Conservation (phyloP, 2,797 vertebrate species). For the Sphaeramia orbicularis region DNA sequence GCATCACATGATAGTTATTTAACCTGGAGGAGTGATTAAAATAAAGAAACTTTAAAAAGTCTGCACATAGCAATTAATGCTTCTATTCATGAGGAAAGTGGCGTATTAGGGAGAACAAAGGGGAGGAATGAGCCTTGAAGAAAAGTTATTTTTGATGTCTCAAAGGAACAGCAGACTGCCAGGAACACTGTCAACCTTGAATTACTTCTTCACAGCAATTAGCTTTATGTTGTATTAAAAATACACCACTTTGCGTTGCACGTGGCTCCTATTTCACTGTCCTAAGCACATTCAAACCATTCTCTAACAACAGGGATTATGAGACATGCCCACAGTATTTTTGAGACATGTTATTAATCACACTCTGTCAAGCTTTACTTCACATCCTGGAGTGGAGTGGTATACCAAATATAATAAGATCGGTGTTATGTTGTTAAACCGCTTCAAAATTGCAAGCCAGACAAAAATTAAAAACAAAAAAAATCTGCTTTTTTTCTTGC, state of each 20-base stretch:
- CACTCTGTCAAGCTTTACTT: no score
- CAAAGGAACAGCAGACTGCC: constrained; percentile 1
- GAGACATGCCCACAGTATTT: background rate
- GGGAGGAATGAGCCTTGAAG: constrained; percentile 17
- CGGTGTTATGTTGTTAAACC: no score
- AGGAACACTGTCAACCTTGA: constrained; percentile 5
- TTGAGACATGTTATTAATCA: background rate
- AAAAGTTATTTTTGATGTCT: constrained; percentile 33
- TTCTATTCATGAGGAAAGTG: constrained; percentile 13
- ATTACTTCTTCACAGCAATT: background rate
- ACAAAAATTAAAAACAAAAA: no score
- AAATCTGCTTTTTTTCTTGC: no score
- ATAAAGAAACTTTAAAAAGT: constrained; percentile 13
- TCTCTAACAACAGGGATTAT: background rate
- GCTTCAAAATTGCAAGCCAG: no score
- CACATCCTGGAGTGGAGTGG: no score
- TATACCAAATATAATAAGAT: no score
- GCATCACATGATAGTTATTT: constrained; percentile 8
- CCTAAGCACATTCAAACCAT: background rate
- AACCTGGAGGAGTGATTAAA: constrained; percentile 4
- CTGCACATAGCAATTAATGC: constrained; percentile 5
- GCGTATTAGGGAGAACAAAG: constrained; percentile 16
- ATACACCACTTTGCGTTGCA: no score
- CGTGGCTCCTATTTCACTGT: background rate
- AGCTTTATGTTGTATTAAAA: background rate